Conservation (phyloP, 1,140 invertebrate species). For the Drosophila nannoptera region DNA sequence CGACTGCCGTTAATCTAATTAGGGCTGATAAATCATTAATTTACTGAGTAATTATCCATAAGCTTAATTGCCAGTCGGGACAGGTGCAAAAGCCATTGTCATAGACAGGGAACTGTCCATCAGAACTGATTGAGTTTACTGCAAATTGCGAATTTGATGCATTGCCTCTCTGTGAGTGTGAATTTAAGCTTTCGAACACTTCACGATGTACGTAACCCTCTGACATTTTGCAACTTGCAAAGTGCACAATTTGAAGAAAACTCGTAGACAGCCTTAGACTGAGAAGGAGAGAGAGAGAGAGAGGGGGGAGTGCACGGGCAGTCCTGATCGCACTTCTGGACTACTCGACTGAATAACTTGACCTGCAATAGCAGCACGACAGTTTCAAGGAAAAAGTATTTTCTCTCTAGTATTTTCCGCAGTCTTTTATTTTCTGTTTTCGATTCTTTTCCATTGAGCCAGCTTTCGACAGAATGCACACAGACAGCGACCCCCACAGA, state of each 20-base stretch:
- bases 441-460: slow-evolving; percentile 47
- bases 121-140: slow-evolving; percentile 3
- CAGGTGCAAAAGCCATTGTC: too few species aligned
- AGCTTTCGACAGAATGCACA: slow-evolving; percentile 13
- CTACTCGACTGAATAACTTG: slow-evolving; percentile 24
- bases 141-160: slow-evolving; percentile 22
- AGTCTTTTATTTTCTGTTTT: slow-evolving; percentile 11
- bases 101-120: too few species aligned
- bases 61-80: not conserved
- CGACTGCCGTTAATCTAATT: not conserved
- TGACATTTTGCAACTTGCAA: not conserved
- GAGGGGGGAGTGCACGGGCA: too few species aligned
- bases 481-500: not conserved
- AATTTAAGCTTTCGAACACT: not conserved
- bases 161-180: slow-evolving; percentile 2
- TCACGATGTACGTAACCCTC: not conserved
- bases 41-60: too few species aligned
- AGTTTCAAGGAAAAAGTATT: slow-evolving; percentile 1
- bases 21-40: not conserved
- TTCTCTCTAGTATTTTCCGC: not conserved
- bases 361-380: slow-evolving; percentile 24
- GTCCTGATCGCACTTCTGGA: slow-evolving; percentile 21
- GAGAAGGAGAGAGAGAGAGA: not conserved
- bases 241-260: slow-evolving; percentile 3
- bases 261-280: not conserved